A percentile compares a stretch with the other conserved stretches of the same genome.
These are phyloP conservation scores for Epizoanthus scotinus DNA, from an alignment of 92 coral and sea anemone species.

Conservation along the genomic window DNA sequence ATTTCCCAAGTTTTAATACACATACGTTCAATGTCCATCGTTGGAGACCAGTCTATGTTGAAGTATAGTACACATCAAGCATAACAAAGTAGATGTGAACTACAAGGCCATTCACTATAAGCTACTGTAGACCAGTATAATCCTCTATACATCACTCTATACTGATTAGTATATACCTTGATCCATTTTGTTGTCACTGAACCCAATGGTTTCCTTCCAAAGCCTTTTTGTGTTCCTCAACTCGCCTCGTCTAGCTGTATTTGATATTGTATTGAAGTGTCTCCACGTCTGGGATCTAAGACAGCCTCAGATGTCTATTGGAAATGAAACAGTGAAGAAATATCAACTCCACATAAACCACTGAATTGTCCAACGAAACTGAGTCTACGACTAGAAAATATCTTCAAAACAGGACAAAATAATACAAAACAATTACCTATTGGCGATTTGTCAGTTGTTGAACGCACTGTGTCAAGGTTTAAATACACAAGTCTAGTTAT, in stretches of 20 bases:
- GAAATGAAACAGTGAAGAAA: no score
- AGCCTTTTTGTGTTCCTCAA: background rate
- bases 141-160: background rate
- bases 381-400: background rate
- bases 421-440: background rate
- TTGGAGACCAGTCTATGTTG: no score
- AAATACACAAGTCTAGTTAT: conserved; percentile 21
- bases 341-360: no score
- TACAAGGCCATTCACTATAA: no score
- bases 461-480: conserved; percentile 20
- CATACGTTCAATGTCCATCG: no score
- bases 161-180: conserved; percentile 25
- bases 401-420: background rate
- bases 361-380: no score
- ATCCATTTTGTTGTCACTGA: conserved; percentile 26
- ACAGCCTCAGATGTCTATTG: no score
- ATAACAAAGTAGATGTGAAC: no score
- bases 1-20: no score
- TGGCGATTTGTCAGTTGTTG: conserved; percentile 2
- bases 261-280: background rate
- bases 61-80: no score
- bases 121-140: no score
- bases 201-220: background rate
- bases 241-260: background rate
- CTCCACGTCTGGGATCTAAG: no score